Conservation (phyloP, 1,140 invertebrate species). For the Chrysoperla carnea region DNA sequence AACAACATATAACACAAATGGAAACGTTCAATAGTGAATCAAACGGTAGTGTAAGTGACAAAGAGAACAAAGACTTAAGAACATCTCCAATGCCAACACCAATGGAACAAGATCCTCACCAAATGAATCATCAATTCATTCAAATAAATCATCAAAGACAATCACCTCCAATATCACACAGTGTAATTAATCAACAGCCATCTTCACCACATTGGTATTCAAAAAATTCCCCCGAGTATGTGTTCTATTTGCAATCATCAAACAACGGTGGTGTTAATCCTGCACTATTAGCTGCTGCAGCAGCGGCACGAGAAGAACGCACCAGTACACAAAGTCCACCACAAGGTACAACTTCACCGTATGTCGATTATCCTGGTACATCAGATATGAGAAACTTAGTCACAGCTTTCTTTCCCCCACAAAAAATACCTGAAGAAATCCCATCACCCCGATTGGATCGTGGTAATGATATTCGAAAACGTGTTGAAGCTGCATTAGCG, state of each 20-base stretch:
- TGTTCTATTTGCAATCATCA: background rate
- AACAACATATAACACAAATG: background rate
- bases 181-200: background rate
- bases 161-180: background rate
- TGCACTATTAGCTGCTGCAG: constrained; percentile 26
- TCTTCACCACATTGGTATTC: constrained; percentile 8
- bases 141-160: constrained; percentile 3
- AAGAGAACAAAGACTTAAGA: constrained; percentile 25
- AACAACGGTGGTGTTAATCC: constrained; percentile 20
- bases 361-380: background rate
- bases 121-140: background rate
- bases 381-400: background rate
- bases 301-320: constrained; percentile 15
- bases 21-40: constrained; percentile 6
- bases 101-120: background rate
- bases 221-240: constrained; percentile 12
- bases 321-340: constrained; percentile 12
- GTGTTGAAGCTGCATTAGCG: constrained; percentile 49
- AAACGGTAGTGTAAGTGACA: constrained; percentile 21
- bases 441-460: constrained; percentile 22
- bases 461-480: constrained; percentile 43
- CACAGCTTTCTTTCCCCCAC: background rate
- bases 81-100: constrained; percentile 14
- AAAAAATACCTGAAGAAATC: constrained; percentile 1
- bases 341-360: background rate